Evolutionary conservation across 2,113 vertebrate species (phyloP).

Genomic region (Pristiophorus japonicus): DNA sequence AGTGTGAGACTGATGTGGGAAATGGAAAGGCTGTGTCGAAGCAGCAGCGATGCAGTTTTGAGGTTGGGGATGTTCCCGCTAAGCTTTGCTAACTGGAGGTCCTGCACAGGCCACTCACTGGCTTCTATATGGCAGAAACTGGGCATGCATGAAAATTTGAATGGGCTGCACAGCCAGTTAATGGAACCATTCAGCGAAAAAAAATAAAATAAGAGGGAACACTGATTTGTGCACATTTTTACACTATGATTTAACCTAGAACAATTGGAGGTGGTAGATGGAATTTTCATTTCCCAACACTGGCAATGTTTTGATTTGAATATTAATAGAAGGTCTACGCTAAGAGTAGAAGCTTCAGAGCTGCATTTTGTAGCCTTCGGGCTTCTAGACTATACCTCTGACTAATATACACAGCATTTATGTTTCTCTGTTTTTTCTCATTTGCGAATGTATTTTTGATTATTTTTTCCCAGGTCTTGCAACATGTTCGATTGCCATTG

Average conservation of each 20-base stretch:
- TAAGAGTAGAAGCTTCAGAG: background rate
- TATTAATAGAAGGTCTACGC: background rate
- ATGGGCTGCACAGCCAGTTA: too few relatives aligned
- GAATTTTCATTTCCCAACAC: background rate
- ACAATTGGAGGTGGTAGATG: background rate
- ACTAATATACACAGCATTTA: background rate
- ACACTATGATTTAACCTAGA: background rate
- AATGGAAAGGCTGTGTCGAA: background rate
- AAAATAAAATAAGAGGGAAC: too few relatives aligned
- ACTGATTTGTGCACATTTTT: background rate
- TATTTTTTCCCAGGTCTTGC: slow-evolving; percentile 16
- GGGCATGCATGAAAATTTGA: too few relatives aligned
- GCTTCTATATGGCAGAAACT: too few relatives aligned
- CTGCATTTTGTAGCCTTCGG: background rate
- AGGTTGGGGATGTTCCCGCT: too few relatives aligned
- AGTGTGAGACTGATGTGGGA: background rate
- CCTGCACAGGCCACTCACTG: too few relatives aligned
- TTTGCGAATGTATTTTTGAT: background rate
- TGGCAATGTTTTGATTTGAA: background rate
- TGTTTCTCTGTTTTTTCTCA: background rate
- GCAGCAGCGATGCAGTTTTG: too few relatives aligned
- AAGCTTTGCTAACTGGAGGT: too few relatives aligned
- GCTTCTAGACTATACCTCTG: background rate
- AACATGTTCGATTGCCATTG: slow-evolving; percentile 37
- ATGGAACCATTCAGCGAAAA: too few relatives aligned